Conservation (phyloP, 2,113 vertebrate genomes). For the Burhinus oedicnemus region DNA sequence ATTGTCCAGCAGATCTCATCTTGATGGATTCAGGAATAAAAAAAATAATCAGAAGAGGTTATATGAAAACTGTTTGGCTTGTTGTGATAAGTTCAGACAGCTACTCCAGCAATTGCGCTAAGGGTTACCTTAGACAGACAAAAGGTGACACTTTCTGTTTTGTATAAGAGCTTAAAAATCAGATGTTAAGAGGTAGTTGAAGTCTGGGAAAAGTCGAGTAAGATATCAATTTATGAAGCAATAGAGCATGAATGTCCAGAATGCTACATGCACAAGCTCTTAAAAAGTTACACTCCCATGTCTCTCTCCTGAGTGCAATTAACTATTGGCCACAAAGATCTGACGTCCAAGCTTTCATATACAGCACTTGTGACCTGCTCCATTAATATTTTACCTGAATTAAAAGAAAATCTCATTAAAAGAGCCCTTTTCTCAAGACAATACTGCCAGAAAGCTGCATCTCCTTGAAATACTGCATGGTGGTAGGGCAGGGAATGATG, state of each 20-base stretch:
- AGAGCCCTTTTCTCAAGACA: neutral
- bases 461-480: neutral
- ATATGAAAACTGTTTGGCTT: neutral
- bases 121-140: neutral
- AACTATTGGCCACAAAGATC: neutral
- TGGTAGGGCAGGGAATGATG: neutral
- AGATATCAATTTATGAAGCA: neutral
- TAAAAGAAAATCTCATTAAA: neutral
- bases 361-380: neutral
- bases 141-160: neutral
- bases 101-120: neutral
- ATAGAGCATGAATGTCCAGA: neutral
- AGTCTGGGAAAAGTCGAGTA: neutral
- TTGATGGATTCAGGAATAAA: neutral
- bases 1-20: neutral
- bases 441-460: neutral
- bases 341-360: neutral
- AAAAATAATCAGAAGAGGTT: neutral
- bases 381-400: neutral
- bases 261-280: neutral
- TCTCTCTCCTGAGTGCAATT: neutral
- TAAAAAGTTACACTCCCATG: neutral
- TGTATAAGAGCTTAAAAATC: neutral
- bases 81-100: neutral
- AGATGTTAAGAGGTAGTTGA: neutral